Evolutionary conservation across 2,888 invertebrate genomes (phyloP).

Genomic region (Caenorhabditis drosophilae): DNA sequence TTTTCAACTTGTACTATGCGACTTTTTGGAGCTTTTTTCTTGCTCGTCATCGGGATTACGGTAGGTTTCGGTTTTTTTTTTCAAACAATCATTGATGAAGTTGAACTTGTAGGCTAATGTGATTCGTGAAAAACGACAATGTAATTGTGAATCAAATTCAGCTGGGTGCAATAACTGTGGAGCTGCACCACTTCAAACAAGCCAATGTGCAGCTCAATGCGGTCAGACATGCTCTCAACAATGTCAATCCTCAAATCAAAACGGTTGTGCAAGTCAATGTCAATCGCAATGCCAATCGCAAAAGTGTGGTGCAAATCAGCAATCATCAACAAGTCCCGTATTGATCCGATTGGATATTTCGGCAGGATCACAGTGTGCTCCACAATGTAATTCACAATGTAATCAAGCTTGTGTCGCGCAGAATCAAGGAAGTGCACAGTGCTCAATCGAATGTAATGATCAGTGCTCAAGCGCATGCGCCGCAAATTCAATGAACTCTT

Average conservation of each 20-base stretch:
- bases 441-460: constrained; percentile 18
- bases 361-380: constrained; percentile 7
- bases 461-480: constrained; percentile 27
- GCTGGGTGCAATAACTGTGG: constrained; percentile 3
- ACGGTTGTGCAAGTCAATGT: constrained; percentile 25
- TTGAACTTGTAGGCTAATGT: background rate
- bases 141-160: constrained; percentile 8
- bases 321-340: constrained; percentile 13
- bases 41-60: too few relatives aligned
- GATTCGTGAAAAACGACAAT: constrained; percentile 20
- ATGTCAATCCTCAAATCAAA: constrained; percentile 19
- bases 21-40: background rate
- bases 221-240: constrained; percentile 30
- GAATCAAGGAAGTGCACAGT: constrained; percentile 19
- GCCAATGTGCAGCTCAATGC: constrained; percentile 33
- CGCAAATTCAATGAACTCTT: background rate
- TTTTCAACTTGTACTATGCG: too few relatives aligned
- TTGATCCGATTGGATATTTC: constrained; percentile 21
- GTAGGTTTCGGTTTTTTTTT: too few relatives aligned
- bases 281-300: background rate
- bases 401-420: constrained; percentile 23
- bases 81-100: too few relatives aligned
- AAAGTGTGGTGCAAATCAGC: background rate
- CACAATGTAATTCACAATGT: constrained; percentile 29
- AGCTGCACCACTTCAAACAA: too few relatives aligned